Percentiles rank a stretch among this genome's conserved stretches.
Evolutionary conservation across 2,888 invertebrate species (phyloP).

Genomic region (Theristus sp.): DNA sequence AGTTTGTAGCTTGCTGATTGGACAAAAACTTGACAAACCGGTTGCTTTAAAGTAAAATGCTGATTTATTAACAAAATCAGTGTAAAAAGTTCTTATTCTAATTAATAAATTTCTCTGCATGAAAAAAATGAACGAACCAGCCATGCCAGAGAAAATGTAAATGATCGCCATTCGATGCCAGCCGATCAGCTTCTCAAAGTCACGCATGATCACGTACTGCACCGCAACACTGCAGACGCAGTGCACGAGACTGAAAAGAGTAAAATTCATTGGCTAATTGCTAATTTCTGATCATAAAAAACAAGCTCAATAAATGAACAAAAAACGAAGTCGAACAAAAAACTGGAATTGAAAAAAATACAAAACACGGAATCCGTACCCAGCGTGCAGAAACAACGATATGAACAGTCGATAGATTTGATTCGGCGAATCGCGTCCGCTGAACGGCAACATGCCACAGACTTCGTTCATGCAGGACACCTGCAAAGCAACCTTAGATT

Average conservation of each 20-base stretch:
- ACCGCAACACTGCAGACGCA: slow-evolving; percentile 66
- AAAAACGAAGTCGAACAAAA: too few species aligned
- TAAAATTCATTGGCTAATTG: not conserved
- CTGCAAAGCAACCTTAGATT: slow-evolving; percentile 39
- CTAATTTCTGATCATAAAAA: not conserved
- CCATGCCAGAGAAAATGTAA: slow-evolving; percentile 81
- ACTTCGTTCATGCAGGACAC: slow-evolving; percentile 79
- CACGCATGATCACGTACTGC: slow-evolving; percentile 83
- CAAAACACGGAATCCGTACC: slow-evolving; percentile 38
- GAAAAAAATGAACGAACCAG: slow-evolving; percentile 41
- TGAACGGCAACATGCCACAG: slow-evolving; percentile 85
- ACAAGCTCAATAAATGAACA: not conserved
- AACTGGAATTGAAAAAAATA: not conserved
- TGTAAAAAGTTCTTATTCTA: too few species aligned
- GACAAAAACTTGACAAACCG: too few species aligned
- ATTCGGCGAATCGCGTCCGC: slow-evolving; percentile 74
- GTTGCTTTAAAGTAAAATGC: too few species aligned
- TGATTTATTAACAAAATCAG: too few species aligned
- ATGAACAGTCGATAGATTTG: slow-evolving; percentile 92
- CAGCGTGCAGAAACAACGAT: slow-evolving; percentile 88
- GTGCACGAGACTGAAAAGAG: slow-evolving; percentile 50
- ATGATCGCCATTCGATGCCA: slow-evolving; percentile 74
- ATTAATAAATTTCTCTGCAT: too few species aligned
- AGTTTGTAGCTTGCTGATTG: too few species aligned
- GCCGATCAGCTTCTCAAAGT: slow-evolving; percentile 86